Conservation (phyloP, 1,140 invertebrate genomes). For the Leptopilina clavipes region DNA sequence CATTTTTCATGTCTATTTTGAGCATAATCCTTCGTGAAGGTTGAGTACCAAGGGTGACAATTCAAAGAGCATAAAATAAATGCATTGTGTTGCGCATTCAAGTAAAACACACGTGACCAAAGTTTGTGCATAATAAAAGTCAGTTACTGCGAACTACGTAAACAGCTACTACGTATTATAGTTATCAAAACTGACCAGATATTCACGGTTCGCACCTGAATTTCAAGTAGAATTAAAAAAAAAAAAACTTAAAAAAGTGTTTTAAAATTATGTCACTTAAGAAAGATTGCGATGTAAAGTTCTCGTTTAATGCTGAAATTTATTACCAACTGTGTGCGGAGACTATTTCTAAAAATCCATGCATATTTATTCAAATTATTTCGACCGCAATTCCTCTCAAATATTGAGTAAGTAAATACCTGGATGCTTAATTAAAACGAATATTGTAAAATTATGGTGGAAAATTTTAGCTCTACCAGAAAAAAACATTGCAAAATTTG, state of each 20-base stretch:
- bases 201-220: constrained; percentile 4
- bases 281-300: not conserved
- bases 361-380: constrained; percentile 21
- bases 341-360: not conserved
- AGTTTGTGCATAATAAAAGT: not conserved
- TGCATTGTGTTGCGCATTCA: constrained; percentile 14
- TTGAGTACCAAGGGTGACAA: not conserved
- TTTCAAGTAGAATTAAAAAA: not conserved
- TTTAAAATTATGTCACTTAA: constrained; percentile 4
- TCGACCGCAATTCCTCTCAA: not conserved
- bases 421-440: not conserved
- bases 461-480: too few species aligned
- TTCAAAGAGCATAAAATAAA: constrained; percentile 26
- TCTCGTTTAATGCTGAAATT: not conserved
- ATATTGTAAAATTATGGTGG: not conserved
- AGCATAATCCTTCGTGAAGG: constrained; percentile 2
- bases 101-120: constrained; percentile 16
- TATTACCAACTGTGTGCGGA: not conserved
- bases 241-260: not conserved
- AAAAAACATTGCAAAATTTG: too few species aligned
- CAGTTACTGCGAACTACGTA: not conserved
- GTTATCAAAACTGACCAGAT: not conserved
- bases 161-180: not conserved
- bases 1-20: constrained; percentile 4
- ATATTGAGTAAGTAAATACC: constrained; percentile 22